Evolutionary conservation across 2,797 vertebrate species (phyloP).

Genomic region (Potorous gilbertii): DNA sequence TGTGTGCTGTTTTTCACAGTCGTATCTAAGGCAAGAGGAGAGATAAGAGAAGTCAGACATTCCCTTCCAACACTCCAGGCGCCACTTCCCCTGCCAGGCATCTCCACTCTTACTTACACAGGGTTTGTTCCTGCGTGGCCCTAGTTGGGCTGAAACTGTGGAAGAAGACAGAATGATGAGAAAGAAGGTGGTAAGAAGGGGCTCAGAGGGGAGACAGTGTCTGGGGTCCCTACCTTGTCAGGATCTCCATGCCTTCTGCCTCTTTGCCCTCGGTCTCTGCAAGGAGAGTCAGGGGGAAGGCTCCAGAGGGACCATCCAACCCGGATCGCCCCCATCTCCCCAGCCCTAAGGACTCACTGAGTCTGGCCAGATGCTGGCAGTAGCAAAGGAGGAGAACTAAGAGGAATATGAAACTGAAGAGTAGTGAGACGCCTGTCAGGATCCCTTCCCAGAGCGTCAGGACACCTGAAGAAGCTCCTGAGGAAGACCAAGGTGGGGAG

Average conservation of each 20-base stretch:
- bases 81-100: background rate
- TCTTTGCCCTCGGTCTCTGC: background rate
- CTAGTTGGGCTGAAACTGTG: background rate
- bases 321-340: background rate
- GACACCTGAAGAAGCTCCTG: background rate
- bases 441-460: background rate
- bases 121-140: background rate
- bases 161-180: background rate
- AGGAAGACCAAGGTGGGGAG: background rate
- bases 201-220: background rate
- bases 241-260: background rate
- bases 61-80: background rate
- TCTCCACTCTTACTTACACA: background rate
- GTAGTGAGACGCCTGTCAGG: background rate
- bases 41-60: background rate
- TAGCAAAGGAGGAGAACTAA: background rate
- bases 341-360: background rate
- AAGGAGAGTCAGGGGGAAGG: background rate
- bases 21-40: background rate
- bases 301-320: background rate
- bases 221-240: background rate
- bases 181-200: background rate
- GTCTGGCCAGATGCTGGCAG: background rate
- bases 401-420: background rate
- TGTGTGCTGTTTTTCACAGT: background rate